phyloP scores from a whole-genome alignment of 1,140 invertebrate genomes.

The Macrobrachium nipponense region DNA sequence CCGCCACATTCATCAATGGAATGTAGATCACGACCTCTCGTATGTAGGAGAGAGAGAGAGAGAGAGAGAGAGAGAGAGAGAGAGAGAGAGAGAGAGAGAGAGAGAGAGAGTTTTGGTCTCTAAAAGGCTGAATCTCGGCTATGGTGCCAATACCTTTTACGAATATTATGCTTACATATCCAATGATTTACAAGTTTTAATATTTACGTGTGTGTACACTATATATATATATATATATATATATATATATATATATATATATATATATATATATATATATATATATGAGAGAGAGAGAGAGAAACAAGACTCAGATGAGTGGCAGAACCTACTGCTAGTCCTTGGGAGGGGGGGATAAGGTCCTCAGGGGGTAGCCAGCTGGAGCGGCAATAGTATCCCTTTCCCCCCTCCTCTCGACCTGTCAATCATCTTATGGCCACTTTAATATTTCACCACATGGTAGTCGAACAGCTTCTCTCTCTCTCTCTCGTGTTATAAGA shows the following conservation, averaged over 20 bases:
- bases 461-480: slow-evolving; percentile 4
- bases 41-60: background rate
- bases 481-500: background rate
- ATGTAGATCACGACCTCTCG: background rate
- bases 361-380: background rate
- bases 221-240: too few species aligned
- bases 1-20: too few species aligned
- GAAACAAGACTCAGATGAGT: background rate
- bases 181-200: too few species aligned
- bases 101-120: background rate
- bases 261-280: too few species aligned
- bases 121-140: background rate
- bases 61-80: slow-evolving; percentile 9
- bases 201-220: too few species aligned
- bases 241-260: too few species aligned
- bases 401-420: slow-evolving; percentile 2
- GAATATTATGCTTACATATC: background rate
- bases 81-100: background rate
- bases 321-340: background rate
- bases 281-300: background rate
- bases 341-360: background rate
- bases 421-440: slow-evolving; percentile 46
- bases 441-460: slow-evolving; percentile 48
- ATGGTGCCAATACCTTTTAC: background rate
- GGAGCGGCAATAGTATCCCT: background rate